These are phyloP conservation scores for Astatoreochromis straeleni DNA, from an alignment of 2,113 vertebrate genomes.

Conservation along the genomic window DNA sequence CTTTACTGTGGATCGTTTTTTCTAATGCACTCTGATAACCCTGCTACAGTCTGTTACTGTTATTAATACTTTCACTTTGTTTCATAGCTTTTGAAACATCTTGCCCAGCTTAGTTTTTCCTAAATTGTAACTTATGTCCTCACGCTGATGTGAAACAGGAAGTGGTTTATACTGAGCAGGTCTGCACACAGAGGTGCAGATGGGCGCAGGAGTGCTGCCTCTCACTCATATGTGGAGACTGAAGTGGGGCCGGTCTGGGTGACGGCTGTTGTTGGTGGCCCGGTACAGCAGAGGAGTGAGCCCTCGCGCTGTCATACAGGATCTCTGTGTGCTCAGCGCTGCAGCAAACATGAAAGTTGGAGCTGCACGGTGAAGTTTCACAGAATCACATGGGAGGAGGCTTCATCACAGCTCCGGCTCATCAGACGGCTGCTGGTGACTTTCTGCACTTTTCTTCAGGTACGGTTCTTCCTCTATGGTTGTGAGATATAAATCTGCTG, in stretches of 20 bases:
- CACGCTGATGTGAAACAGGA: constrained; percentile 13
- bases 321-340: constrained; percentile 1
- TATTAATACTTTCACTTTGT: neutral
- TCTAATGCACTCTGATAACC: neutral
- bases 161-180: constrained; percentile 9
- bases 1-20: neutral
- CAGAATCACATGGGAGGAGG: neutral
- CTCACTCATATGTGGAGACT: neutral
- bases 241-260: neutral
- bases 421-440: neutral
- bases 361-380: neutral
- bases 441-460: neutral
- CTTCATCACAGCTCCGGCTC: neutral
- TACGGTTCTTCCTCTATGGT: neutral
- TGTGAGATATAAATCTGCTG: neutral
- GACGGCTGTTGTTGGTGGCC: neutral
- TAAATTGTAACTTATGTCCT: neutral
- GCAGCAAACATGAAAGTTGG: neutral
- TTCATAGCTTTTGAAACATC: neutral
- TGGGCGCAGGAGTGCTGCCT: neutral
- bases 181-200: neutral
- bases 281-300: neutral
- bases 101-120: neutral
- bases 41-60: neutral
- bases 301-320: neutral